These are phyloP conservation scores for Cecidostiba fungosa DNA, from an alignment of 2,888 invertebrate genomes.

Conservation along the genomic window DNA sequence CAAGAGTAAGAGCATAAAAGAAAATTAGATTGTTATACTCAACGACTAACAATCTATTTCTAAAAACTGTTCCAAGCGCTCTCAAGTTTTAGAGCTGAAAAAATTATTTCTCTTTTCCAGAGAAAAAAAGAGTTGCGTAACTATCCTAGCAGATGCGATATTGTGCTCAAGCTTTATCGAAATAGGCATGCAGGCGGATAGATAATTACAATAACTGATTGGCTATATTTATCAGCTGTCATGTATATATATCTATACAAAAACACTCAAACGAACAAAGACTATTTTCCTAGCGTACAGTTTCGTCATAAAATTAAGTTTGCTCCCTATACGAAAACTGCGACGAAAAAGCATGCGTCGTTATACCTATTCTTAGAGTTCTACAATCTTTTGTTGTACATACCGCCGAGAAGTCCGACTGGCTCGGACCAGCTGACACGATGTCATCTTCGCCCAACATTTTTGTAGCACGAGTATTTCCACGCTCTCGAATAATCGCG, in stretches of 20 bases:
- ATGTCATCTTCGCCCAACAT: constrained; percentile 40
- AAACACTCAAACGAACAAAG: not conserved
- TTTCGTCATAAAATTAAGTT: too few relatives aligned
- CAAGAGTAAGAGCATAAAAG: not conserved
- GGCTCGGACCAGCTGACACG: constrained; percentile 45
- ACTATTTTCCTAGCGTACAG: too few relatives aligned
- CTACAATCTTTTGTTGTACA: not conserved
- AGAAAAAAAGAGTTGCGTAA: not conserved
- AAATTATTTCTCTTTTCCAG: not conserved
- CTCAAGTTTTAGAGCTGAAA: not conserved
- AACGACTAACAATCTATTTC: not conserved
- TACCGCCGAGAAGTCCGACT: constrained; percentile 35
- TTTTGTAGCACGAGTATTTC: not conserved
- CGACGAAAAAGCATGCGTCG: not conserved
- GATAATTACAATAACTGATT: not conserved
- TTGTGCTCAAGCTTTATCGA: not conserved
- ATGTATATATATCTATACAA: not conserved
- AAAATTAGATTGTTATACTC: not conserved
- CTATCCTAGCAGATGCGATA: not conserved
- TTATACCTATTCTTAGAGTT: not conserved
- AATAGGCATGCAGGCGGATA: not conserved
- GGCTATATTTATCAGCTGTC: not conserved
- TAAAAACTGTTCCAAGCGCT: too few relatives aligned
- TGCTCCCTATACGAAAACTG: not conserved
- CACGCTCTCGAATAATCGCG: not conserved